Evolutionary conservation across 2,888 invertebrate genomes (phyloP).

Genomic region (Mystacides longicornis): DNA sequence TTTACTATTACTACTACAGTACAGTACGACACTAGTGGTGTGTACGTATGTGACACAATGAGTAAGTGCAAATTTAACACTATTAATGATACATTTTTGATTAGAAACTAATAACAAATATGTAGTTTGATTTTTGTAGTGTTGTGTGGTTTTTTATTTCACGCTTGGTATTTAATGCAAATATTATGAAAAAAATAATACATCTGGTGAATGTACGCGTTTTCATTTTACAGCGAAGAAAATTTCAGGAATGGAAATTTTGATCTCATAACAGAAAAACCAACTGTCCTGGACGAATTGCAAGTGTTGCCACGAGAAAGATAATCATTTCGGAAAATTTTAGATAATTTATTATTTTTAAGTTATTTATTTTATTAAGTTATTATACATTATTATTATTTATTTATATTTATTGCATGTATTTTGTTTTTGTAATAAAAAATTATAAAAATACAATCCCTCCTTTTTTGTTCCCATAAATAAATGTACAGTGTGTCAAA

Average conservation of each 20-base stretch:
- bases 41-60: no score
- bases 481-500: no score
- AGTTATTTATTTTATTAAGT: not conserved
- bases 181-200: not conserved
- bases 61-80: no score
- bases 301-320: not conserved
- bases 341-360: conserved; percentile 1
- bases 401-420: not conserved
- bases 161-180: no score
- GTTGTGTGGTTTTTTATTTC: no score
- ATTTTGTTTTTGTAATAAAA: not conserved
- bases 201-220: not conserved
- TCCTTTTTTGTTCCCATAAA: no score
- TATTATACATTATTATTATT: not conserved
- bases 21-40: no score
- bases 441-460: no score
- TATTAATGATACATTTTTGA: no score
- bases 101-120: no score
- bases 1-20: no score
- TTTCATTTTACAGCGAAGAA: not conserved
- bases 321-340: not conserved
- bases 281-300: not conserved
- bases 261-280: not conserved
- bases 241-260: not conserved
- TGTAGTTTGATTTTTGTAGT: no score